These are phyloP conservation scores for Leucoma salicis DNA, from an alignment of 2,888 invertebrate genomes.

Conservation along the genomic window DNA sequence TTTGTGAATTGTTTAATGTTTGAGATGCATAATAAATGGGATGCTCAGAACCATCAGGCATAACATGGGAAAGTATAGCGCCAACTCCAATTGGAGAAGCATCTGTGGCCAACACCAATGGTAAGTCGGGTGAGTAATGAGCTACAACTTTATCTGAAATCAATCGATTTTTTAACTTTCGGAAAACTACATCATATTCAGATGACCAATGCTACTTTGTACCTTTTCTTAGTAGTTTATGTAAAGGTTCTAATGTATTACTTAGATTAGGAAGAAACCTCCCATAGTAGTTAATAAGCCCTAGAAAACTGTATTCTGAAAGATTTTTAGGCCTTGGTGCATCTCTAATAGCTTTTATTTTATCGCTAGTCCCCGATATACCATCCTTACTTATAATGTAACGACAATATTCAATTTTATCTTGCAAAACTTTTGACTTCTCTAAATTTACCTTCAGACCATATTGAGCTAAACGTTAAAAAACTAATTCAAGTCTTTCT, in stretches of 20 bases:
- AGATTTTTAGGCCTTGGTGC: too few species aligned
- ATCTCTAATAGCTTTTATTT: too few species aligned
- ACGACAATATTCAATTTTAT: too few species aligned
- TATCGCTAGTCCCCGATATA: too few species aligned
- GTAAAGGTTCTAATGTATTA: constrained; percentile 25
- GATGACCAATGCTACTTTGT: constrained; percentile 12
- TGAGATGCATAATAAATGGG: not conserved
- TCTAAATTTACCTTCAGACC: too few species aligned
- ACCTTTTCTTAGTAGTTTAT: constrained; percentile 13
- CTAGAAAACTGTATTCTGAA: constrained; percentile 9
- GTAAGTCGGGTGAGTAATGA: constrained; percentile 4
- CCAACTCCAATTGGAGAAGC: not conserved
- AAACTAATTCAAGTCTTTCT: too few species aligned
- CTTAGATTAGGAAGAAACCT: constrained; percentile 33
- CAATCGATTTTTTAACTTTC: not conserved
- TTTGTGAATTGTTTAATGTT: not conserved
- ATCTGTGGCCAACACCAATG: constrained; percentile 8
- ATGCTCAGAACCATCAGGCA: not conserved
- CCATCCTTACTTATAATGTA: too few species aligned
- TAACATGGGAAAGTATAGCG: not conserved
- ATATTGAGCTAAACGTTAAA: too few species aligned
- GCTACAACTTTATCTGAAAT: not conserved
- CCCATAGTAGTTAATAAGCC: constrained; percentile 33
- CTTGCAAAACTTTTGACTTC: too few species aligned
- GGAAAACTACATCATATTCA: constrained; percentile 12